Conservation (phyloP, 2,797 vertebrate genomes). For the Perdix hodgsoniae region DNA sequence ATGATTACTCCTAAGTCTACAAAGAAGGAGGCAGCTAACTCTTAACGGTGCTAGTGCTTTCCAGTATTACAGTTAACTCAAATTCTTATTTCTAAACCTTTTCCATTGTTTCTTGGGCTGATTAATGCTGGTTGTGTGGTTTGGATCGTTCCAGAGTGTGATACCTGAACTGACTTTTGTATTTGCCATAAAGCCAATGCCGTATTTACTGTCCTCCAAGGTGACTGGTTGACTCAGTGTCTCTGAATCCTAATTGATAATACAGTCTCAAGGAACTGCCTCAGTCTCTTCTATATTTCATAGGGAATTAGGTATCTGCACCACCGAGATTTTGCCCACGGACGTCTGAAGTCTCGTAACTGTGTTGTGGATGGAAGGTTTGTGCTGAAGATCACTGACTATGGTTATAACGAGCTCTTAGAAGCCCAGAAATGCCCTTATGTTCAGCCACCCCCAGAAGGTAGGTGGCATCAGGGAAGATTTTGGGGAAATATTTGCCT, state of each 20-base stretch:
- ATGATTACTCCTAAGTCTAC: not conserved
- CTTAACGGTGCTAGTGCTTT: not conserved
- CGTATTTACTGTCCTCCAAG: not conserved
- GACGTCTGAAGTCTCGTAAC: conserved; percentile 92
- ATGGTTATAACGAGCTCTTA: conserved; percentile 89
- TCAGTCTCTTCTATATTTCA: not conserved
- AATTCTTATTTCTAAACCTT: not conserved
- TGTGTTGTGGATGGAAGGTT: conserved; percentile 93
- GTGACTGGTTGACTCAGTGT: not conserved
- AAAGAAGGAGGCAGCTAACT: not conserved
- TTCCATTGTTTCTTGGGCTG: fast-evolving
- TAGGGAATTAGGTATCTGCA: conserved; percentile 96
- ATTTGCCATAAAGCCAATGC: not conserved
- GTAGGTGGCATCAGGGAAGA: conserved; percentile 61
- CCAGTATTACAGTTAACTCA: not conserved
- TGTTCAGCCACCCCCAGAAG: conserved; percentile 82
- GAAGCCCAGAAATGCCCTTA: conserved; percentile 86
- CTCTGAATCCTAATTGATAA: not conserved
- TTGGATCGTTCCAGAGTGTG: not conserved
- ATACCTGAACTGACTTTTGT: not conserved
- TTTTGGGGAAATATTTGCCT: not conserved
- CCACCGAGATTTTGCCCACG: conserved; percentile 88
- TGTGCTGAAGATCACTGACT: conserved; percentile 94
- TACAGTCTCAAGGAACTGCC: not conserved
- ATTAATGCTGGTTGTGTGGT: too few species aligned